phyloP scores from a whole-genome alignment of 1,140 invertebrate species.

The Saccostrea cuccullata region DNA sequence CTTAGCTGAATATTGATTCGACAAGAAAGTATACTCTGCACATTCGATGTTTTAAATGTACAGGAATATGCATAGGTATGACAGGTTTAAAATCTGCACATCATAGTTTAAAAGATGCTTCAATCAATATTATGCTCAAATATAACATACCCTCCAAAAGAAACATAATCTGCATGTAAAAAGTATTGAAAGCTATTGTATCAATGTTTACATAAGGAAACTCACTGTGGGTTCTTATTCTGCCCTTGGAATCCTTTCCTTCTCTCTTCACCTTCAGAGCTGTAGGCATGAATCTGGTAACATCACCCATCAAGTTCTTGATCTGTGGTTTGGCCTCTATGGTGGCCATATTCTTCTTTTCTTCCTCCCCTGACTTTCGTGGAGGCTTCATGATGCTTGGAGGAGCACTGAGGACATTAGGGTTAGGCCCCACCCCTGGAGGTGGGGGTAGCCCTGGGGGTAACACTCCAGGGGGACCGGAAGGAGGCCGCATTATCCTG shows the following conservation, averaged over 20 bases:
- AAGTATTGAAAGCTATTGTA: background rate
- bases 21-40: no score
- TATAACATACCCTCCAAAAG: no score
- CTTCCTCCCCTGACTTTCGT: constrained; percentile 67
- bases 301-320: constrained; percentile 93
- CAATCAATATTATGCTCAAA: no score
- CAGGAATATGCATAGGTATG: no score
- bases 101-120: no score
- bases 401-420: constrained; percentile 89
- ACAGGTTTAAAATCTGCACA: no score
- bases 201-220: constrained; percentile 2
- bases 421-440: constrained; percentile 77
- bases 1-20: no score
- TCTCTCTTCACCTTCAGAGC: constrained; percentile 93
- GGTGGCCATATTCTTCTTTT: constrained; percentile 84
- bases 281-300: constrained; percentile 96
- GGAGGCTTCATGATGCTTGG: constrained; percentile 86
- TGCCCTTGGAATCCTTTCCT: constrained; percentile 78
- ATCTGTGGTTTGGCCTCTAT: constrained; percentile 98
- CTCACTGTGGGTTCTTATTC: constrained; percentile 65
- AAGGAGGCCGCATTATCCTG: constrained; percentile 81
- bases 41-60: no score
- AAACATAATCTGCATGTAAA: background rate
- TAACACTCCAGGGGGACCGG: constrained; percentile 67
- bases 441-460: constrained; percentile 73